A percentile compares a stretch with the other conserved stretches of the same genome.
These are phyloP conservation scores for Zoanthus sansibaricus DNA, from an alignment of 92 coral and sea anemone species.

Conservation along the genomic window DNA sequence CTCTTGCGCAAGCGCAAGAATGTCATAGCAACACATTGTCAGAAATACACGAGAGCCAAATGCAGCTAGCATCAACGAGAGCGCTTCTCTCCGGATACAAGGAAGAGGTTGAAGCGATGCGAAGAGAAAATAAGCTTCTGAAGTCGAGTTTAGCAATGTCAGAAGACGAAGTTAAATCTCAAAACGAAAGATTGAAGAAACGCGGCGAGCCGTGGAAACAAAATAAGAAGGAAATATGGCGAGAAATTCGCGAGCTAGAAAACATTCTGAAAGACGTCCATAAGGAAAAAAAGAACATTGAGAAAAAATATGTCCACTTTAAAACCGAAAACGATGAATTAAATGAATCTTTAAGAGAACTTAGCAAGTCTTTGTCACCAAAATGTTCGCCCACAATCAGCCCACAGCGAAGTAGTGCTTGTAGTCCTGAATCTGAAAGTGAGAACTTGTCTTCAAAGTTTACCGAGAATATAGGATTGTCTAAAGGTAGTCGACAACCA, in stretches of 20 bases:
- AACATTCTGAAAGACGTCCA: conserved; percentile 92
- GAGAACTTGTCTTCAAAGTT: background rate
- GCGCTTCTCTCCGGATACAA: conserved; percentile 79
- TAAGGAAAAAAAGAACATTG: conserved; percentile 88
- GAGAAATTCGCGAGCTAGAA: conserved; percentile 94
- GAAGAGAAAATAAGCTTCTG: conserved; percentile 73
- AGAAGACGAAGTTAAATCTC: conserved; percentile 84
- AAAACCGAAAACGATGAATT: conserved; percentile 73
- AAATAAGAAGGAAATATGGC: conserved; percentile 88
- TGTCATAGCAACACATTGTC: conserved; percentile 73
- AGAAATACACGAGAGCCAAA: conserved; percentile 87
- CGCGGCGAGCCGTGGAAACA: conserved; percentile 74
- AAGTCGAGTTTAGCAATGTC: conserved; percentile 82
- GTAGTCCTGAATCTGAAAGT: conserved; percentile 8
- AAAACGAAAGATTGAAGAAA: conserved; percentile 64
- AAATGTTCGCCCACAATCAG: background rate
- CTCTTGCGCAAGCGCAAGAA: conserved; percentile 74
- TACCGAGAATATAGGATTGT: conserved; percentile 3
- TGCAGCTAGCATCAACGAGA: conserved; percentile 79
- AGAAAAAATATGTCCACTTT: conserved; percentile 89
- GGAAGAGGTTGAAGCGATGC: conserved; percentile 79
- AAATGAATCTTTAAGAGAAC: conserved; percentile 59
- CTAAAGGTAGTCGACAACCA: conserved; percentile 14
- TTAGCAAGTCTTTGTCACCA: conserved; percentile 17
- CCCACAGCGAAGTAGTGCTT: background rate